Percentiles rank a stretch among this genome's conserved stretches.
These are phyloP conservation scores for Slavum lentiscoides DNA, from an alignment of 2,888 invertebrate species.

Conservation along the genomic window DNA sequence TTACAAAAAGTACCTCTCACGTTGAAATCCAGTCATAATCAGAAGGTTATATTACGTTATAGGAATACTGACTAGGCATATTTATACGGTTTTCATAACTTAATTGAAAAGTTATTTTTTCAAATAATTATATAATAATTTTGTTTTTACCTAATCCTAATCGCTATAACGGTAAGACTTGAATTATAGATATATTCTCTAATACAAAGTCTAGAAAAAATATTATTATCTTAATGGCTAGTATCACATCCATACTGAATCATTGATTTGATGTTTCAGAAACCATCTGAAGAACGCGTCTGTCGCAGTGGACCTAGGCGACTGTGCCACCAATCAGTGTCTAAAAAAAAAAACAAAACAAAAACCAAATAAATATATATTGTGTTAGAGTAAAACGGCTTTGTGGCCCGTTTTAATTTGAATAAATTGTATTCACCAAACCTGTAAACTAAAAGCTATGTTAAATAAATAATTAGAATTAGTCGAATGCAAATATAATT, in stretches of 20 bases:
- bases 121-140: conserved; percentile 34
- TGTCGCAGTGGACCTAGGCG: conserved; percentile 43
- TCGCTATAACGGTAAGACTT: conserved; percentile 46
- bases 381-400: conserved; percentile 2
- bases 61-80: conserved; percentile 53
- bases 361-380: conserved; percentile 7
- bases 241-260: conserved; percentile 51
- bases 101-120: conserved; percentile 40
- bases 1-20: conserved; percentile 48
- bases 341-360: conserved; percentile 35
- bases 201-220: conserved; percentile 29
- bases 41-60: conserved; percentile 45
- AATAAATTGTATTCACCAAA: no score
- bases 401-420: no score
- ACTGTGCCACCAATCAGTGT: conserved; percentile 49
- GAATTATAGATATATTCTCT: conserved; percentile 9
- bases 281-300: conserved; percentile 52
- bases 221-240: conserved; percentile 49
- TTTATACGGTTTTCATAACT: conserved; percentile 46
- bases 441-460: no score
- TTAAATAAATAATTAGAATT: no score
- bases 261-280: conserved; percentile 46
- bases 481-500: no score
- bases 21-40: conserved; percentile 52
- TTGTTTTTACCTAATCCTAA: conserved; percentile 47